Percentiles rank a stretch among this genome's conserved stretches.
Conservation (phyloP, 1,140 invertebrate species). For the Batillaria attramentaria region DNA sequence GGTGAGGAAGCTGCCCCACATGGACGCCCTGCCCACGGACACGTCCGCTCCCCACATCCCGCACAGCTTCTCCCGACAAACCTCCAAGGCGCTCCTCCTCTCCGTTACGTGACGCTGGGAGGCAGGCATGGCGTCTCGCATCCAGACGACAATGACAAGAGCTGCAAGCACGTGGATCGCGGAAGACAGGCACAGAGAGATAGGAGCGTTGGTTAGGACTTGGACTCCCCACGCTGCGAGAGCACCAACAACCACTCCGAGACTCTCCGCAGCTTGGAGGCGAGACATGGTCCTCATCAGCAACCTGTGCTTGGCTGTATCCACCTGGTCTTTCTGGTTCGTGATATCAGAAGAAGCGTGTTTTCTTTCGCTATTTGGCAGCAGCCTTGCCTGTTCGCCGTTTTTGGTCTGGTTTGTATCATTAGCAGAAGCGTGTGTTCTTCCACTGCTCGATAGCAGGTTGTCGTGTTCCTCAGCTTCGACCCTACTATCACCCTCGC, state of each 20-base stretch:
- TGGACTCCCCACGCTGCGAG: neutral
- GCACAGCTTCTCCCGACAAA: neutral
- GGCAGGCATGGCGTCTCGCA: neutral
- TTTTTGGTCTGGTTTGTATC: too few relatives aligned
- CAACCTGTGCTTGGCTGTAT: too few relatives aligned
- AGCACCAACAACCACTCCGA: neutral
- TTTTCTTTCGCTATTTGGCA: too few relatives aligned
- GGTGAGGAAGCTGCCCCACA: slow-evolving; percentile 12
- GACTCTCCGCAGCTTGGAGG: neutral
- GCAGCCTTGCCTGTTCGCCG: too few relatives aligned
- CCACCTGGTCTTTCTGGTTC: too few relatives aligned
- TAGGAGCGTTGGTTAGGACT: too few relatives aligned
- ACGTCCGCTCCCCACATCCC: neutral
- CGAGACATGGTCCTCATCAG: neutral
- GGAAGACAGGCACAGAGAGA: neutral
- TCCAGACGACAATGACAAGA: neutral
- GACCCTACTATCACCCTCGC: too few relatives aligned
- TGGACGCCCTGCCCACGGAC: neutral
- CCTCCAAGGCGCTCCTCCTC: neutral
- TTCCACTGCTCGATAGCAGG: too few relatives aligned
- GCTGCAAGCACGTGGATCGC: neutral
- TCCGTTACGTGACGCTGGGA: neutral
- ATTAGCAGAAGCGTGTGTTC: too few relatives aligned
- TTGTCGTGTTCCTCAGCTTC: too few relatives aligned
- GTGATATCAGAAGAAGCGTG: too few relatives aligned